Percentiles rank a stretch among this genome's conserved stretches.
Conservation (phyloP, 2,113 vertebrate species). For the Copsychus sechellarum region DNA sequence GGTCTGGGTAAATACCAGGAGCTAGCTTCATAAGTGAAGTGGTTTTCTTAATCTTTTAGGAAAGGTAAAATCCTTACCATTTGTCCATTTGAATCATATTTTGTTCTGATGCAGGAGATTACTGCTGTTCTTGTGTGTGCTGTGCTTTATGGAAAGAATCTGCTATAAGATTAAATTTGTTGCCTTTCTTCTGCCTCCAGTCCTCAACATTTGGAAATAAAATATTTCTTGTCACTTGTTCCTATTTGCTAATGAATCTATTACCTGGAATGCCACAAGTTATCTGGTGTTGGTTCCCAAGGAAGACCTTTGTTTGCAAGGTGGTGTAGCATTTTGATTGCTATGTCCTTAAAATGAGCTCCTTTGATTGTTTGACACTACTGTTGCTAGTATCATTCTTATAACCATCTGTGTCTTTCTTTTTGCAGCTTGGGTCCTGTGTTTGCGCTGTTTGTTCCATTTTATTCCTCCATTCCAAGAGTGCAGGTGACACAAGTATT, state of each 20-base stretch:
- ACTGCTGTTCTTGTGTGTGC: not conserved
- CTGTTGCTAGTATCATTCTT: not conserved
- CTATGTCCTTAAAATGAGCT: not conserved
- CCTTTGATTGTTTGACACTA: not conserved
- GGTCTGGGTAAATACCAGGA: not conserved
- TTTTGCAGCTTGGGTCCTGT: slow-evolving; percentile 87
- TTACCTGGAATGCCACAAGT: not conserved
- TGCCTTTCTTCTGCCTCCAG: not conserved
- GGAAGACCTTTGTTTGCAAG: not conserved
- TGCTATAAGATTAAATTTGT: not conserved
- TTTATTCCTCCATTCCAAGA: slow-evolving; percentile 90
- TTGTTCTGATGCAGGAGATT: not conserved
- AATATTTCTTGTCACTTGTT: not conserved
- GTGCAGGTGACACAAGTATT: slow-evolving; percentile 90
- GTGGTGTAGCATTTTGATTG: not conserved
- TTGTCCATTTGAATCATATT: not conserved
- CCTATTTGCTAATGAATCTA: not conserved
- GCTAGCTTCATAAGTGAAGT: not conserved
- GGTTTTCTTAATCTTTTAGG: not conserved
- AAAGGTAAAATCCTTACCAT: not conserved
- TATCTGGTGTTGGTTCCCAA: not conserved
- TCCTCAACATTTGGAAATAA: not conserved
- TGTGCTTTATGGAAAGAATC: not conserved
- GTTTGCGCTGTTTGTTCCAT: slow-evolving; percentile 95
- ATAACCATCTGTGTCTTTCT: slow-evolving; percentile 13